Base-by-base conservation (phyloP, 2,113 vertebrate species). In the Geothlypis trichas region DNA sequence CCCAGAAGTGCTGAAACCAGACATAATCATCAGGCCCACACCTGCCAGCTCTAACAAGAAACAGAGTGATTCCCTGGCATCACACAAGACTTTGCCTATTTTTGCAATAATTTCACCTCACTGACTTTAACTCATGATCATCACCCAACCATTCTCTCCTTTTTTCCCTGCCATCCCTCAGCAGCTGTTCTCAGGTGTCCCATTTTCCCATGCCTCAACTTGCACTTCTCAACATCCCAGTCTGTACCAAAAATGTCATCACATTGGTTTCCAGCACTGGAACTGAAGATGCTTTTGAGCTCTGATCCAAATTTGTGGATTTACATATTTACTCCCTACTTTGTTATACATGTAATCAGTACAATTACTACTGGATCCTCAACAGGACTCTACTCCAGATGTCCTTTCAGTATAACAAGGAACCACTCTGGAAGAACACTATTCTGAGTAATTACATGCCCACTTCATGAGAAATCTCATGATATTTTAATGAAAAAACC, bases 61-160 rank as follows among this genome's bases (percentile, higher is more conserved):
- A 69, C 17, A 57, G n/a, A 77, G 20, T 6, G 51, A 63, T 28
- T 44, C 22, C 39, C 30, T 26, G 19, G 19, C 49, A 66, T 52
- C 63, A 80, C 42, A 15, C 0, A 2, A 65, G 58, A 52, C 63
- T 71, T 62, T 88, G 49, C 19, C 31, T 77, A 13, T 73, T 92
- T 92, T 59, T 74, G 37, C 47, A 71, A 51, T 13, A 28, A 52
- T 61, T 91, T 75, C 23, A 89, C 44, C 39, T 47, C 0, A 0
- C 22, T 27, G 47, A 87, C 47, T 87, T 74, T 51, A 79, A 59
- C 27, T 19, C 10, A 23, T 2, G 21, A 42, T 33, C n/a, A 63
- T 18, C 62, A 27, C 2, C 35, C 39, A 63, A 5, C 42, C 0
- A 0, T 9, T 27, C 30, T 57, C 27, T 57, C 14, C 61, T 59